Evolutionary conservation across 2,888 invertebrate genomes (phyloP).

Genomic region (Parnassius orleans): DNA sequence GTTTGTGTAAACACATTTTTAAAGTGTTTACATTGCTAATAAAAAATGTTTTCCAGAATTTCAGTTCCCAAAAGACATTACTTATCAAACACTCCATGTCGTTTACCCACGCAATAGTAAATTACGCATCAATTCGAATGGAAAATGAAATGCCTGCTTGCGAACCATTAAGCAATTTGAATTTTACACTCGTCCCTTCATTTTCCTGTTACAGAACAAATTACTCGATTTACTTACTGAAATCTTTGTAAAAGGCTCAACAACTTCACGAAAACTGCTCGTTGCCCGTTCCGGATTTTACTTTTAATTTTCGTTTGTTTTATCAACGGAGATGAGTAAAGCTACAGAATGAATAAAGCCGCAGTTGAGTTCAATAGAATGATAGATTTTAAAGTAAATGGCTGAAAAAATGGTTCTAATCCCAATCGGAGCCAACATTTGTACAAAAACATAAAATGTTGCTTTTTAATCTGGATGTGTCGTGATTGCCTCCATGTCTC

Average conservation of each 20-base stretch:
- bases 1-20: too few species aligned
- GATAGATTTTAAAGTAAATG: too few species aligned
- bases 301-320: conserved; percentile 20
- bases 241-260: conserved; percentile 33
- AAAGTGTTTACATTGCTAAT: conserved; percentile 5
- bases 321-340: conserved; percentile 15
- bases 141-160: conserved; percentile 79
- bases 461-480: too few species aligned
- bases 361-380: not conserved
- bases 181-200: conserved; percentile 80
- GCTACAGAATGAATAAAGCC: not conserved
- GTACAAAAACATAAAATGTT: too few species aligned
- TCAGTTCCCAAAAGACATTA: conserved; percentile 29
- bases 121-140: conserved; percentile 75
- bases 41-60: conserved; percentile 10
- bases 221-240: conserved; percentile 53
- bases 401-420: too few species aligned
- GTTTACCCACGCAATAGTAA: conserved; percentile 68
- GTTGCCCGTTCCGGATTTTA: conserved; percentile 10
- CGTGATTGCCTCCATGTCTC: too few species aligned
- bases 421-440: too few species aligned
- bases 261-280: conserved; percentile 26
- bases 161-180: conserved; percentile 78
- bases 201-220: conserved; percentile 74
- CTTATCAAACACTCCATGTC: conserved; percentile 65